A percentile compares a stretch with the other conserved stretches of the same genome.
Conservation (phyloP, 2,888 invertebrate species). For the Dasypolia templi region DNA sequence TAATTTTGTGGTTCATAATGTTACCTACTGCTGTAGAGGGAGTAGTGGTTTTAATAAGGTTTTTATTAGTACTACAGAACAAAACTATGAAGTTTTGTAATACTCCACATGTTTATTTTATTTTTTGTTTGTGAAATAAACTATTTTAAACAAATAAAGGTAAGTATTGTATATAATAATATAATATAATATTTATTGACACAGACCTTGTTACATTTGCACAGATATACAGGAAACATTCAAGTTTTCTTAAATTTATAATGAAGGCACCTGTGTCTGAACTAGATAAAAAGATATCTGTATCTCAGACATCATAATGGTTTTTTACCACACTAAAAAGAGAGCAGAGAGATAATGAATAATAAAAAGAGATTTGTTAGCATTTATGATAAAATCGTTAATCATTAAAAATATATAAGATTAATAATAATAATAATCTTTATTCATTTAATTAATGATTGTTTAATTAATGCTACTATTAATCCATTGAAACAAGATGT, state of each 20-base stretch:
- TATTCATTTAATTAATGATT: neutral
- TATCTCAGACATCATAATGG: no score
- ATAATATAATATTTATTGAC: no score
- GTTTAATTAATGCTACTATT: neutral
- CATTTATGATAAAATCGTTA: neutral
- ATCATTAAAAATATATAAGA: neutral
- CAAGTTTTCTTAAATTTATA: no score
- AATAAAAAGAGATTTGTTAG: neutral
- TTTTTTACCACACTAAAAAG: neutral
- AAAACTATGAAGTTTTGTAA: neutral
- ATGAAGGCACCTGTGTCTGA: no score
- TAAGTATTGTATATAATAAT: neutral
- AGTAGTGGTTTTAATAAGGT: neutral
- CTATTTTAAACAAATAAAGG: neutral
- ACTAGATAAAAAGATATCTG: no score
- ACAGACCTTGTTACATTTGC: no score
- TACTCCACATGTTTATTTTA: neutral
- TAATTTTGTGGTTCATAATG: slow-evolving; percentile 5
- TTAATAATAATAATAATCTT: no score
- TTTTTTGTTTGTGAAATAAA: neutral
- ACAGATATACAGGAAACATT: no score
- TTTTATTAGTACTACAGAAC: neutral
- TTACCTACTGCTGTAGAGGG: neutral
- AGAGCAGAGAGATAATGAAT: neutral
- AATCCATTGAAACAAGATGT: neutral